Conservation (phyloP, 2,113 vertebrate genomes). For the Turnix velox region DNA sequence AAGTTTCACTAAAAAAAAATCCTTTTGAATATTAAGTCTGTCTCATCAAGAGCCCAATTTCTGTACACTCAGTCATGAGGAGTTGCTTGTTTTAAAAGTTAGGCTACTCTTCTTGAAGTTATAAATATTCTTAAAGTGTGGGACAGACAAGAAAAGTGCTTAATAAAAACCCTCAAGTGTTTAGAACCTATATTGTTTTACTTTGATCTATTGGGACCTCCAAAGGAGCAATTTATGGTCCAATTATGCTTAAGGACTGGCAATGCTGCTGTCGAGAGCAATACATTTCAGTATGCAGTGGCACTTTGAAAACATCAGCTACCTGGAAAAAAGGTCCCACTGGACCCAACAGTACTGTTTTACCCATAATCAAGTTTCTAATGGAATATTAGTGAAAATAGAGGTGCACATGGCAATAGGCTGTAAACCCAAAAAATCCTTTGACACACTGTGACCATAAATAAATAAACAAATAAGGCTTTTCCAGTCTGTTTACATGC, state of each 20-base stretch:
- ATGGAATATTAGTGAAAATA: background rate
- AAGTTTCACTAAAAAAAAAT: background rate
- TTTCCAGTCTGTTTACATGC: background rate
- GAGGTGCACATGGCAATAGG: background rate
- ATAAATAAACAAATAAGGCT: background rate
- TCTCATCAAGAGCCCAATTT: background rate
- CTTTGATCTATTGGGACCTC: background rate
- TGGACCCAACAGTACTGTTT: background rate
- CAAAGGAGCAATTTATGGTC: slow-evolving; percentile 29
- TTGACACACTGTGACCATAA: background rate
- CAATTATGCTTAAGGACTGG: slow-evolving; percentile 3
- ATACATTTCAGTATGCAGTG: background rate
- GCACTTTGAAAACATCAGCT: background rate
- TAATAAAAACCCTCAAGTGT: slow-evolving; percentile 12
- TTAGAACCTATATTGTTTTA: background rate
- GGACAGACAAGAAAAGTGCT: background rate
- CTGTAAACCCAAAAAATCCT: background rate
- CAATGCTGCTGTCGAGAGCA: background rate
- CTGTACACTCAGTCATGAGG: background rate
- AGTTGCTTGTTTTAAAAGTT: background rate
- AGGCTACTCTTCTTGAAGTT: background rate
- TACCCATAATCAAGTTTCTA: background rate
- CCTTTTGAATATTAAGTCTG: too few relatives aligned
- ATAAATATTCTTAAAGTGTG: background rate
- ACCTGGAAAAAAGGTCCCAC: background rate